Evolutionary conservation across 2,113 vertebrate species (phyloP).

Genomic region (Corapipo altera): DNA sequence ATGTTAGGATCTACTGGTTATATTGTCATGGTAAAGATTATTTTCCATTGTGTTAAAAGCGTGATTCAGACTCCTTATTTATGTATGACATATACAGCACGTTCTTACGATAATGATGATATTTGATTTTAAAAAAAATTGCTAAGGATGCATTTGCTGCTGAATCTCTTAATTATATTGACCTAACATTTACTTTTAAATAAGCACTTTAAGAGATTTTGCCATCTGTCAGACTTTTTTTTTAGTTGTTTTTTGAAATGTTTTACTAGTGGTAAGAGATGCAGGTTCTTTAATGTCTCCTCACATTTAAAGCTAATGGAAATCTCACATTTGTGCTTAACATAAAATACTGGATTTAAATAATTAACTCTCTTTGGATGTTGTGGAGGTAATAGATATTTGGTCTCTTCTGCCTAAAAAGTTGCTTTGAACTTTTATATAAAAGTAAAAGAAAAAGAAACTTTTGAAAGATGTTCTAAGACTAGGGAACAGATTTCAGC

Average conservation of each 20-base stretch:
- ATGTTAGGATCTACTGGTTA: neutral
- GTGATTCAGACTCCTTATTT: neutral
- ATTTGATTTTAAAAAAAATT: neutral
- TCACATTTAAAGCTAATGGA: neutral
- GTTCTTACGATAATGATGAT: neutral
- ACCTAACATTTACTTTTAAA: slow-evolving; percentile 53
- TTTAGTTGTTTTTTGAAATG: slow-evolving; percentile 26
- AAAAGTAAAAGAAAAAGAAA: neutral
- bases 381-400: neutral
- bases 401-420: neutral
- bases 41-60: neutral
- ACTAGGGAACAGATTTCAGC: neutral
- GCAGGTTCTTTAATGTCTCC: neutral
- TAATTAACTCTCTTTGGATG: neutral
- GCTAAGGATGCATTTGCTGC: neutral
- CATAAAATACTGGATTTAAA: neutral
- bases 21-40: neutral
- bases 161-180: slow-evolving; percentile 50
- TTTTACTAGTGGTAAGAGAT: neutral
- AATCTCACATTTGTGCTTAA: neutral
- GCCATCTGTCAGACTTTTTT: slow-evolving; percentile 41
- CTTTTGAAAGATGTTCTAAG: neutral
- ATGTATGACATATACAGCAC: neutral
- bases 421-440: neutral
- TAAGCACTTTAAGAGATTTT: neutral